Conservation (phyloP, 37 sponge, comb jelly and placozoan genomes). For the Agelas oroides region DNA sequence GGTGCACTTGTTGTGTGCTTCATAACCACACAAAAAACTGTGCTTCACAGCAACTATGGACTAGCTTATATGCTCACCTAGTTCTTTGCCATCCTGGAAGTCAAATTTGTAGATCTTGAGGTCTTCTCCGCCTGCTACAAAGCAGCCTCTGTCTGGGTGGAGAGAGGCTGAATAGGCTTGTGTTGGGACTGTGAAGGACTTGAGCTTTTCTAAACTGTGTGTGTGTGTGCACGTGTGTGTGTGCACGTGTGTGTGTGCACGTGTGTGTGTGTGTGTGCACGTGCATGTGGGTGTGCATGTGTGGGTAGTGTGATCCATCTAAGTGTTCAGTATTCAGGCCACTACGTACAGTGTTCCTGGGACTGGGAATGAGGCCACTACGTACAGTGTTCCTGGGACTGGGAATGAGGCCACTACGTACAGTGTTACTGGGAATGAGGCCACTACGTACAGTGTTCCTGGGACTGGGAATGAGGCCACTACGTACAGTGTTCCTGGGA, state of each 20-base stretch:
- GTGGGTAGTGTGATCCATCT: background rate
- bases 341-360: no score
- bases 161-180: conserved; percentile 77
- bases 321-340: background rate
- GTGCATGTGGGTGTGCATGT: conserved; percentile 23
- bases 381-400: no score
- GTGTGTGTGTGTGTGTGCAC: conserved; percentile 14
- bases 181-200: conserved; percentile 45
- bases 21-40: no score
- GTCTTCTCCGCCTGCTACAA: conserved; percentile 96
- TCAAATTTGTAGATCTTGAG: conserved; percentile 88
- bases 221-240: background rate
- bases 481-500: no score
- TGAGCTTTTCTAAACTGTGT: conserved; percentile 60
- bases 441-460: no score
- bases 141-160: conserved; percentile 60
- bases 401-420: no score
- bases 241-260: background rate
- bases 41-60: no score
- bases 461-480: no score
- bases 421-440: no score
- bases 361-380: no score
- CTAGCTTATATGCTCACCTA: conserved; percentile 78
- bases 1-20: no score
- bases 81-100: conserved; percentile 76